phyloP scores from a whole-genome alignment of 2,888 invertebrate species.

The Drosophila aldrichi region DNA sequence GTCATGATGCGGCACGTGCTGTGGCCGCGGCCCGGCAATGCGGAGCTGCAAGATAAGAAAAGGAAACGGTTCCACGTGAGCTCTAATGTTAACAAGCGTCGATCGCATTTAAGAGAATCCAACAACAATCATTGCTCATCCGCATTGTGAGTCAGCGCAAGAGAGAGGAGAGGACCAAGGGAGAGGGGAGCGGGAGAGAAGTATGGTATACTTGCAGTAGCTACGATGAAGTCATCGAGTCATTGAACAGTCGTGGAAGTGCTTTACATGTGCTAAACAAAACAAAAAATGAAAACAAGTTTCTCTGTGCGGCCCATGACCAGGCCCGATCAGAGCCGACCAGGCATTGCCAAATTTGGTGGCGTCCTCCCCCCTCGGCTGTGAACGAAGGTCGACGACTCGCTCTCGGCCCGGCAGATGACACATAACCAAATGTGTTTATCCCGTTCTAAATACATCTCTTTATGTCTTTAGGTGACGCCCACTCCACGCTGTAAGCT shows the following conservation, averaged over 20 bases:
- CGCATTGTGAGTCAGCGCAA: constrained; percentile 38
- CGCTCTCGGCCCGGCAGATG: constrained; percentile 16
- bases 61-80: constrained; percentile 23
- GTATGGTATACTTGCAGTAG: neutral
- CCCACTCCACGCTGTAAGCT: neutral
- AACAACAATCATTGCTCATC: constrained; percentile 38
- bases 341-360: constrained; percentile 32
- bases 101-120: constrained; percentile 28
- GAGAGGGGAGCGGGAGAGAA: neutral
- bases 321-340: constrained; percentile 17
- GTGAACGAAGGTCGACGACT: constrained; percentile 38
- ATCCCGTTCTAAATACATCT: constrained; percentile 8
- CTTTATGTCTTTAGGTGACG: neutral
- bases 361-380: neutral
- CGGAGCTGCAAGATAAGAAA: constrained; percentile 38
- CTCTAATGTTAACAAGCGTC: constrained; percentile 17
- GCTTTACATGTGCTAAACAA: constrained; percentile 29
- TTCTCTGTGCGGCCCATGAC: constrained; percentile 19
- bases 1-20: constrained; percentile 88
- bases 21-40: constrained; percentile 62
- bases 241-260: constrained; percentile 34
- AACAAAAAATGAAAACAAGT: constrained; percentile 28
- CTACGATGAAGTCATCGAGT: constrained; percentile 40
- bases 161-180: neutral
- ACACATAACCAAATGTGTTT: constrained; percentile 20